Evolutionary conservation across 2,113 vertebrate genomes (phyloP).

Genomic region (Lycaon pictus): DNA sequence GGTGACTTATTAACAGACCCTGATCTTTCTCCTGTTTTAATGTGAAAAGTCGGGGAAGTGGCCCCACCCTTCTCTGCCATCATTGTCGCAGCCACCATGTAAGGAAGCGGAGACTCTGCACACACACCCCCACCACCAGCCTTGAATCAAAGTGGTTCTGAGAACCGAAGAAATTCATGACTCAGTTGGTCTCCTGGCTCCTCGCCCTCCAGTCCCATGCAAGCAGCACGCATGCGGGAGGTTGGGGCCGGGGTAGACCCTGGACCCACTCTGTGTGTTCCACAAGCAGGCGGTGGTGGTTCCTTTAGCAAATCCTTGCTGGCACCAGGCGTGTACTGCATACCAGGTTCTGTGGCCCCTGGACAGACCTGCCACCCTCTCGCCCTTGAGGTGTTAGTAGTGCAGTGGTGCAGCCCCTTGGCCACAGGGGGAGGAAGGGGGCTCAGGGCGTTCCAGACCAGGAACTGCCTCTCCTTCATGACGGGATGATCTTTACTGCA

Average conservation of each 20-base stretch:
- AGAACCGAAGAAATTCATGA: neutral
- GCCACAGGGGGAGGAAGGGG: neutral
- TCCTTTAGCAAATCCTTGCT: neutral
- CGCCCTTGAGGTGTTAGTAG: too few species aligned
- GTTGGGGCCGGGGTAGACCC: neutral
- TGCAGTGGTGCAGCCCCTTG: neutral
- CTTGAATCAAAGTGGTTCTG: neutral
- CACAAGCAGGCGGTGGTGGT: neutral
- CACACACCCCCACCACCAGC: accelerated
- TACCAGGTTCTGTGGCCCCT: neutral
- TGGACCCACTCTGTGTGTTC: neutral
- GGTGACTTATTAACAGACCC: neutral
- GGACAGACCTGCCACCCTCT: neutral
- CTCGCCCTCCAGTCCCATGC: neutral
- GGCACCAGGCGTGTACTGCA: neutral
- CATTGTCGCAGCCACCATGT: neutral
- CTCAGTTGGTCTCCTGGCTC: neutral
- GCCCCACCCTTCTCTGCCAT: neutral
- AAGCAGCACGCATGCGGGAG: neutral
- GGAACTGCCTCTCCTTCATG: neutral
- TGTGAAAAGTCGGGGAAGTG: neutral
- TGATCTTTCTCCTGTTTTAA: neutral
- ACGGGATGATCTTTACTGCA: neutral
- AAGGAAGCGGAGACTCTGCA: neutral
- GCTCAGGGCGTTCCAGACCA: neutral